phyloP scores from a whole-genome alignment of 2,113 vertebrate genomes.

The Poeciliopsis retropinna region DNA sequence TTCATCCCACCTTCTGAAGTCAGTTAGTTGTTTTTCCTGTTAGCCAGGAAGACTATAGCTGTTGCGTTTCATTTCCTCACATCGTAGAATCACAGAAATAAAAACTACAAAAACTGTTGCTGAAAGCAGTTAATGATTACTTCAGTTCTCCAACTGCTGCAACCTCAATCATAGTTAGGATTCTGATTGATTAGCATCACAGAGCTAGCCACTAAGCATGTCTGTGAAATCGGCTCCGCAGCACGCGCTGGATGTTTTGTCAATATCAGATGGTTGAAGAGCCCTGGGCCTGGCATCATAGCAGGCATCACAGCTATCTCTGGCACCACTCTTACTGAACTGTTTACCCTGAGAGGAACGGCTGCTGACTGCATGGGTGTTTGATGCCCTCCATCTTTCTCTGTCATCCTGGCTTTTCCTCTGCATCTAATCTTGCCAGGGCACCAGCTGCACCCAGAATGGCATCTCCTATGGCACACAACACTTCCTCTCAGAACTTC shows the following conservation, averaged over 20 bases:
- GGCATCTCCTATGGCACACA: constrained; percentile 55
- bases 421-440: constrained; percentile 57
- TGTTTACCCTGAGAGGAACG: constrained; percentile 44
- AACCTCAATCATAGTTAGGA: not conserved
- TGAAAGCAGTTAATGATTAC: not conserved
- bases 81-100: no score
- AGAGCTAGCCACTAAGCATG: constrained; percentile 19
- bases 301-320: constrained; percentile 37
- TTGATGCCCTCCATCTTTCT: constrained; percentile 70
- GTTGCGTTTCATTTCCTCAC: no score
- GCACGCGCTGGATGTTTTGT: constrained; percentile 33
- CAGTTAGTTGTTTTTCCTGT: no score
- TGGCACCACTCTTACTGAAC: constrained; percentile 53
- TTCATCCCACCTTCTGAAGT: no score
- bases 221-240: constrained; percentile 36
- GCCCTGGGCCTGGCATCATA: constrained; percentile 43
- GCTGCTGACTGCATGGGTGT: constrained; percentile 39
- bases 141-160: constrained; percentile 6
- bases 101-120: no score
- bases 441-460: constrained; percentile 64
- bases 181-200: constrained; percentile 12
- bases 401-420: constrained; percentile 58
- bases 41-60: no score
- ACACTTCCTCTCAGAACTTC: constrained; percentile 44
- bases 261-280: constrained; percentile 53